Evolutionary conservation across 1,140 invertebrate species (phyloP), one percentile per base, ranked within the genome.

Genomic region (Drosophila cardini): DNA sequence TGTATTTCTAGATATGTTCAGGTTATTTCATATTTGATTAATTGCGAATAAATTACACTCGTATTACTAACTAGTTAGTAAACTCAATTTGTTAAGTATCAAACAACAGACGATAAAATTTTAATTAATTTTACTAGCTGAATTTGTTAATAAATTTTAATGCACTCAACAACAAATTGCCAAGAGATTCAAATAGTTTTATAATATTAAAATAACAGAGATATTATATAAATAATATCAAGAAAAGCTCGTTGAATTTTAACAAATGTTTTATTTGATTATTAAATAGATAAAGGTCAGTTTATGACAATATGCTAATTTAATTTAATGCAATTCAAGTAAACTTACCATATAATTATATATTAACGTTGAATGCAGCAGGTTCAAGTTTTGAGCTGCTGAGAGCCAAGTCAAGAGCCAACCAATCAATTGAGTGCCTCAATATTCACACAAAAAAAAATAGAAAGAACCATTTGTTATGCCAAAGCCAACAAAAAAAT

Each of bases 341-440:
- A 38, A 30, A 81, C 82, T 86, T 61, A 86, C 82, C 83, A 72
- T 58, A 69, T 63, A 45, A 46, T 52, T 32, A 43, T 38, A 61
- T 72, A 60, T 64, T 61, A 38, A 30, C 21, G 80, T 26, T 42
- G 42, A 50, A 21, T 26, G 42, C 42, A 40, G 48, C 15, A 21
- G 38, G 62, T 15, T 62, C 26, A 26, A 13, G 48, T 34, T 38
- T 4, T 11, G 16, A 43, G 16, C n/a, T 42, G 58, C 36, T 61
- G 21, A 61, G 40, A 76, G 76, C 64, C 71, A 76, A 73, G 78
- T 79, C 72, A 76, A 79, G 55, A 78, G 72, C 63, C 68, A 36
- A 65, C 48, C 65, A 69, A 78, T 64, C 57, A 62, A 58, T 76
- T 60, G 32, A 57, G 21, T 48, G 57, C 56, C 60, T 58, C 53